phyloP scores from a whole-genome alignment of 2,888 invertebrate genomes.

The Diaperis boleti region DNA sequence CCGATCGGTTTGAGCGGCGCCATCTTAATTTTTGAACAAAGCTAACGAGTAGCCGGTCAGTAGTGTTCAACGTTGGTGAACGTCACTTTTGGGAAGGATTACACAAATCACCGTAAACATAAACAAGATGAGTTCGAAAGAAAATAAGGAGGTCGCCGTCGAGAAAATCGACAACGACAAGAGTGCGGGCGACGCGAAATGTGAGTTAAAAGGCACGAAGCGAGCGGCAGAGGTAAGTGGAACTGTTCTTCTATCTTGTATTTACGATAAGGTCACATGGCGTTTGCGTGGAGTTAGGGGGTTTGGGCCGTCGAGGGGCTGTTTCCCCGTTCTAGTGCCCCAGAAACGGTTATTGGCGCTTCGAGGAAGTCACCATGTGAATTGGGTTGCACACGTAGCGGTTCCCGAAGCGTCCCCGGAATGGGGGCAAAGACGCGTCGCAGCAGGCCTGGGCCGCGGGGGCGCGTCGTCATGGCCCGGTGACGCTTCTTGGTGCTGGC shows the following conservation, averaged over 20 bases:
- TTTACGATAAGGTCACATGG: slow-evolving; percentile 38
- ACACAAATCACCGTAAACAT: slow-evolving; percentile 55
- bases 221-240: slow-evolving; percentile 88
- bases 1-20: slow-evolving; percentile 75
- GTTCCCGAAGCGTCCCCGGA: not conserved
- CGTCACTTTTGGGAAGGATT: slow-evolving; percentile 63
- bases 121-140: slow-evolving; percentile 82
- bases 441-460: not conserved
- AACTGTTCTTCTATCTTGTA: slow-evolving; percentile 26
- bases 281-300: slow-evolving; percentile 4
- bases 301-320: too few species aligned
- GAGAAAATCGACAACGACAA: slow-evolving; percentile 86
- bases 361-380: slow-evolving; percentile 59
- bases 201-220: slow-evolving; percentile 88
- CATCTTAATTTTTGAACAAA: slow-evolving; percentile 88
- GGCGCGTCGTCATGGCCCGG: slow-evolving; percentile 11
- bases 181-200: slow-evolving; percentile 79
- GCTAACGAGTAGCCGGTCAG: slow-evolving; percentile 76
- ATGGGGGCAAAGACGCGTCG: not conserved
- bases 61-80: slow-evolving; percentile 75
- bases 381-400: slow-evolving; percentile 21
- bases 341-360: too few species aligned
- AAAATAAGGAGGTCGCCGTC: slow-evolving; percentile 88
- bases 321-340: too few species aligned
- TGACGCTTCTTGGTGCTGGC: slow-evolving; percentile 18